A percentile compares a stretch with the other conserved stretches of the same genome.
Conservation (phyloP, 2,888 invertebrate species). For the Habroteleia sp. region DNA sequence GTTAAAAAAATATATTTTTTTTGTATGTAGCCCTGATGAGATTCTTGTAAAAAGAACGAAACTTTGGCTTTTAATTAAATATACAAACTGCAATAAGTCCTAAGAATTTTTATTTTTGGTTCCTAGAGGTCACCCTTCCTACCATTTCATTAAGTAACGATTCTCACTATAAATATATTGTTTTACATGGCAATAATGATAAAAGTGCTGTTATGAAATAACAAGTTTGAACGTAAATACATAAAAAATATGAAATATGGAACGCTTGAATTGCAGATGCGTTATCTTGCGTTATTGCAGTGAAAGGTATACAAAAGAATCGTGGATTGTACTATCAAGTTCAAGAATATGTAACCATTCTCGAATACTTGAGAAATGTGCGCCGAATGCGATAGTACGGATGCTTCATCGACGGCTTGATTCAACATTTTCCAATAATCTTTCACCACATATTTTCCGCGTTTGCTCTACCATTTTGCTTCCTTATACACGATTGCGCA, state of each 20-base stretch:
- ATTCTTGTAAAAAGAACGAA: too few species aligned
- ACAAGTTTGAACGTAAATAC: slow-evolving; percentile 15
- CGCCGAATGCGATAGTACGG: slow-evolving; percentile 36
- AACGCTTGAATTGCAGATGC: slow-evolving; percentile 2
- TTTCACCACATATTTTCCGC: slow-evolving; percentile 58
- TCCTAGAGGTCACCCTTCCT: too few species aligned
- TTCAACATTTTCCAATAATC: slow-evolving; percentile 65
- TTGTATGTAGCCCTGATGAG: too few species aligned
- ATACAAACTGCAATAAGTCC: too few species aligned
- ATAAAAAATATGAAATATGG: neutral
- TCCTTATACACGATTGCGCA: slow-evolving; percentile 43
- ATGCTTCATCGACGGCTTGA: slow-evolving; percentile 54
- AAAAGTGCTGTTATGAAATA: too few species aligned
- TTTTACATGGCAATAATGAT: too few species aligned
- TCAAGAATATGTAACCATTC: slow-evolving; percentile 45
- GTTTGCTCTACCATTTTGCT: slow-evolving; percentile 44
- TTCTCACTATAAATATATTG: too few species aligned
- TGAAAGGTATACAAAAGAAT: slow-evolving; percentile 38
- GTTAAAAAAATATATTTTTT: too few species aligned
- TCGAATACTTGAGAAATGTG: slow-evolving; percentile 30
- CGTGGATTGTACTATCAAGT: slow-evolving; percentile 34
- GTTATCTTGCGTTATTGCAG: slow-evolving; percentile 40
- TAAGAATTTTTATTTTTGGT: too few species aligned
- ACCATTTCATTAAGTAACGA: too few species aligned
- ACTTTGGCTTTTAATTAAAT: too few species aligned